Percentiles rank a stretch among this genome's conserved stretches.
phyloP scores from a whole-genome alignment of 2,113 vertebrate species.

The Cyprinus carpio region DNA sequence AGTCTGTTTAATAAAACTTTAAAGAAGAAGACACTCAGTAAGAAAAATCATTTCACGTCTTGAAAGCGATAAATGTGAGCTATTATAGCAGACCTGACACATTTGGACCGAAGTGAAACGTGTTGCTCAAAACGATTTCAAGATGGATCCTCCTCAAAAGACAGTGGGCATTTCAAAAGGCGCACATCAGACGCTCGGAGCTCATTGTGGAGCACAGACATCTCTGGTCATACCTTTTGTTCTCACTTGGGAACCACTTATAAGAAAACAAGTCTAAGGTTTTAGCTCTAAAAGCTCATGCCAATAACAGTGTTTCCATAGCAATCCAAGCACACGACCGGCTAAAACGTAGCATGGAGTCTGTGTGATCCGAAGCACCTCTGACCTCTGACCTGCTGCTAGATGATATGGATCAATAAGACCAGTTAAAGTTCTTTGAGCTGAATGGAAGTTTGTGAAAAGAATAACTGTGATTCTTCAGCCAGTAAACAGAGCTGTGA shows the following conservation, averaged over 20 bases:
- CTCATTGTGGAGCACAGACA: slow-evolving; percentile 24
- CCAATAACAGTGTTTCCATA: slow-evolving; percentile 45
- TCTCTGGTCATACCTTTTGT: slow-evolving; percentile 26
- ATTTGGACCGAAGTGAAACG: neutral
- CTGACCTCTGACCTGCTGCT: slow-evolving; percentile 19
- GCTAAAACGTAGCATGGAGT: slow-evolving; percentile 32
- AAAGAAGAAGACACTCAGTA: neutral
- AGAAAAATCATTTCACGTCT: neutral
- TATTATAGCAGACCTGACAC: neutral
- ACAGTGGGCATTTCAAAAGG: neutral
- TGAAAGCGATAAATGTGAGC: neutral
- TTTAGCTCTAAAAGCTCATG: slow-evolving; percentile 48
- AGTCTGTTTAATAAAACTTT: neutral
- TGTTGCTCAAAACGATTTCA: neutral
- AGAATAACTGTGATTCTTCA: slow-evolving; percentile 33
- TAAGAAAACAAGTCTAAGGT: slow-evolving; percentile 38
- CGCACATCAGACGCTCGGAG: neutral
- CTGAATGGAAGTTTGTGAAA: slow-evolving; percentile 50
- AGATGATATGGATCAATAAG: slow-evolving; percentile 52
- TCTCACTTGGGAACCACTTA: slow-evolving; percentile 25
- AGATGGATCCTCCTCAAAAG: neutral
- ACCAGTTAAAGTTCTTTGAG: slow-evolving; percentile 16
- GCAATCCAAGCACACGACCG: slow-evolving; percentile 35
- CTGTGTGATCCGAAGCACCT: slow-evolving; percentile 34
- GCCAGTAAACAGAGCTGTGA: slow-evolving; percentile 24